Evolutionary conservation across 2,888 invertebrate genomes (phyloP), one percentile per base, ranked within the genome.

Genomic region (Dryobota labecula): DNA sequence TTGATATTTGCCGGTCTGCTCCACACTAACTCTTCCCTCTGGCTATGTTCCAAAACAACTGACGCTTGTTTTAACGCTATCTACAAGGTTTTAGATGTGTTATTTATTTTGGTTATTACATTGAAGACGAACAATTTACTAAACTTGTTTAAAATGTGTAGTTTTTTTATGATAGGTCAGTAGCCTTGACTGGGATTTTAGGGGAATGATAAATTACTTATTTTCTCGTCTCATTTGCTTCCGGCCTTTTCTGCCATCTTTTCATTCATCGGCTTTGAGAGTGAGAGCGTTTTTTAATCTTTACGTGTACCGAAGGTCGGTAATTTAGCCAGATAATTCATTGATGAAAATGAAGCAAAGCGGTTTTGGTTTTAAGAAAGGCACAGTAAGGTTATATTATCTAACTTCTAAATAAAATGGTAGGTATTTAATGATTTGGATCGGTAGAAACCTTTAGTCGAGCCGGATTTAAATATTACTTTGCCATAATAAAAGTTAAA

Each of bases 21-120:
- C 1, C 2, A 1, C 36, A 24, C 72, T 70, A 70, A 73, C 66
- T 75, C 66, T 74, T 76, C 75, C 71, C 80, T 73, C 80, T 85
- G 85, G 85, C 85, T 70, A 60, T 76, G 75, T 84, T 85, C 85
- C 85, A 85, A 84, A 82, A 78, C 84, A 85, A 84, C 73, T 85
- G 78, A 75, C 82, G 82, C 73, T 82, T 78, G 78, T 83, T 84
- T 72, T 66, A 66, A 63, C 78, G 80, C 67, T 76, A 72, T 82
- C 74, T 80, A 72, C 76, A 74, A 73, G 73, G 76, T 78, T 83
- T 77, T 80, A 78, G 70, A 78, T 76, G 76, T 84, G 82, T 78
- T 80, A 85, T 84, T 82, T 80, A 84, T 72, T 74, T 63, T 63
- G 65, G 58, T 76, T 76, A 84, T 76, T 72, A 74, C 66, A 67